These are phyloP conservation scores for Whitmania pigra DNA, from an alignment of 1,140 invertebrate genomes.

Conservation along the genomic window DNA sequence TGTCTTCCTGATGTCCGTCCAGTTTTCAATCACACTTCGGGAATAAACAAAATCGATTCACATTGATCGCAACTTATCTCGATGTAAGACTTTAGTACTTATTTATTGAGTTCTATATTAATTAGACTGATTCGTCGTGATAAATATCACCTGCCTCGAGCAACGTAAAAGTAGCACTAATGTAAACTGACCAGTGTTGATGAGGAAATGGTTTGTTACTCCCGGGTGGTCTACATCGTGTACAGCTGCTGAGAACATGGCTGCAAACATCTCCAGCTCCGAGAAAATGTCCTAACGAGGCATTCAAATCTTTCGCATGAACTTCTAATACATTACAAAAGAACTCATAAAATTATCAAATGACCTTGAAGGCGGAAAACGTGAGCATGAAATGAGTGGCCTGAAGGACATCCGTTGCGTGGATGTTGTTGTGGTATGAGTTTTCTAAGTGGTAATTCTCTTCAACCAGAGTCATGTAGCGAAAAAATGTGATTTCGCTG, in stretches of 20 bases:
- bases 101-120: too few species aligned
- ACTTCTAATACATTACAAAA: too few species aligned
- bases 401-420: constrained; percentile 48
- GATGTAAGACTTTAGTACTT: too few species aligned
- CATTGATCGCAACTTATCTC: too few species aligned
- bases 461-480: constrained; percentile 44
- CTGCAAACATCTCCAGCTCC: constrained; percentile 38
- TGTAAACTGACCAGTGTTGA: constrained; percentile 33
- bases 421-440: constrained; percentile 46
- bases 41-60: too few species aligned
- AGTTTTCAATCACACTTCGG: too few species aligned
- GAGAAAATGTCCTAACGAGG: constrained; percentile 54
- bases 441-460: constrained; percentile 49
- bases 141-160: too few species aligned
- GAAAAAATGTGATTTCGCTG: constrained; percentile 35
- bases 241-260: constrained; percentile 38
- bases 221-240: constrained; percentile 43
- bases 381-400: constrained; percentile 48
- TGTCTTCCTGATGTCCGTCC: not conserved
- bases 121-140: too few species aligned
- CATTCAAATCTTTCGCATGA: constrained; percentile 14
- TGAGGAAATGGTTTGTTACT: constrained; percentile 40
- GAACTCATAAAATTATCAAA: too few species aligned
- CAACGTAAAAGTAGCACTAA: too few species aligned
- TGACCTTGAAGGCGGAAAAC: constrained; percentile 49